Evolutionary conservation across 2,888 invertebrate species (phyloP), one percentile per base, ranked within the genome.

Genomic region (Thymelicus sylvestris): DNA sequence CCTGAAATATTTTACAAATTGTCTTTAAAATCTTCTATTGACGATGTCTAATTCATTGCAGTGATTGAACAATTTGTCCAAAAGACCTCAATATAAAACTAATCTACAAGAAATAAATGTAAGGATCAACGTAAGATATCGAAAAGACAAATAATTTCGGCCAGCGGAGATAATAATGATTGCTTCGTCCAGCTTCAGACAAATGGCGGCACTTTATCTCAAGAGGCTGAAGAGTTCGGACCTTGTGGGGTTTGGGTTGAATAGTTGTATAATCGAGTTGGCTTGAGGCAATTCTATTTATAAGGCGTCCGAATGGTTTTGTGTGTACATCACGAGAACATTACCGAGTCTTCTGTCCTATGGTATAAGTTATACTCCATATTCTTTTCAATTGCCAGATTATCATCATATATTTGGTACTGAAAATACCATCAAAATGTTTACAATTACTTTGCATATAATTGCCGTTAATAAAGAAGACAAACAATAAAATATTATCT

Each of bases 101-200:
- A 48, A 55, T 55, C 55, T 10, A 8, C 2, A 24, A 24, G 44
- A 63, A 48, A 63, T 63, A 63, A 48, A 63, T 48, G 62, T 63
- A 47, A 63, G 62, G 62, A 48, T 63, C 48, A 44, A 48, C 47
- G 62, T 48, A 8, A 47, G 48, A 63, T 63, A 63, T 63, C 48
- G 62, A 31, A 63, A 63, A 63, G 62, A 44, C 62, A 63, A 63
- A 63, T 63, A 47, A 63, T 63, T 62, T 44, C 62, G 62, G 62
- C 7, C 62, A 31, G 24, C 31, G 6, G n/a, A 63, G 62, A 63
- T 55, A 63, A 31, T 48, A 63, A 47, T 63, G 62, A 63, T 63
- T 63, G 62, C 31, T 63, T 63, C 62, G 48, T 63, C 62, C 48
- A 47, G 62, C 31, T 47, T 48, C 62, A 47, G 61, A 47, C 44